These are phyloP conservation scores for Sylvia atricapilla DNA, from an alignment of 2,113 vertebrate species.

Conservation along the genomic window DNA sequence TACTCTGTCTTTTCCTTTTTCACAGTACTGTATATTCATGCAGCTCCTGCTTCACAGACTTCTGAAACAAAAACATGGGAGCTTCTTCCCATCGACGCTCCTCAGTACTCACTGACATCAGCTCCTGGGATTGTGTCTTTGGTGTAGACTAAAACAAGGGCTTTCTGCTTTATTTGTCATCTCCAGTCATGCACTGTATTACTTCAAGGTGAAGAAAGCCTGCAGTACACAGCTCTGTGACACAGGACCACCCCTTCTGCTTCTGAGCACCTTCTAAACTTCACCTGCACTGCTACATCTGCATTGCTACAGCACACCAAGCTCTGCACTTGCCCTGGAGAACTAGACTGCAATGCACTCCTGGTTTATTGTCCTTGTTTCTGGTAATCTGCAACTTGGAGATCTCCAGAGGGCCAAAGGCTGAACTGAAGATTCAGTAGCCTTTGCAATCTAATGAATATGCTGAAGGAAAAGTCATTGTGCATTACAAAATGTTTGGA, in stretches of 20 bases:
- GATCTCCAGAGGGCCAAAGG: background rate
- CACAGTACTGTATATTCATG: background rate
- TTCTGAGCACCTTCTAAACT: background rate
- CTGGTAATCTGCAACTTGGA: background rate
- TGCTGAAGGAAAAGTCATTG: background rate
- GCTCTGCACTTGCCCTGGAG: background rate
- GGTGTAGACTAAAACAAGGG: background rate
- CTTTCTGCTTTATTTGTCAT: background rate
- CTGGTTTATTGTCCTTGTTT: background rate
- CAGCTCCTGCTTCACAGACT: background rate
- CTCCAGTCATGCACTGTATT: too few relatives aligned
- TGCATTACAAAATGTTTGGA: background rate
- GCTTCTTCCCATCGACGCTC: fast-evolving
- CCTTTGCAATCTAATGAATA: background rate
- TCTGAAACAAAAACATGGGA: background rate
- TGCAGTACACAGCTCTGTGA: background rate
- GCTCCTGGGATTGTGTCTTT: background rate
- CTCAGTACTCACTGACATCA: background rate
- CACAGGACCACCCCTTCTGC: background rate
- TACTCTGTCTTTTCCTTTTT: background rate
- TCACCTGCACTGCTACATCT: background rate
- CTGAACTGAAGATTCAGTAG: background rate
- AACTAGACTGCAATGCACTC: background rate
- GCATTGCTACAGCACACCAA: background rate
- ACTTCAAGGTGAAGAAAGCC: background rate